These are phyloP conservation scores for Bombus breviceps DNA, from an alignment of 1,140 invertebrate genomes.

Conservation along the genomic window DNA sequence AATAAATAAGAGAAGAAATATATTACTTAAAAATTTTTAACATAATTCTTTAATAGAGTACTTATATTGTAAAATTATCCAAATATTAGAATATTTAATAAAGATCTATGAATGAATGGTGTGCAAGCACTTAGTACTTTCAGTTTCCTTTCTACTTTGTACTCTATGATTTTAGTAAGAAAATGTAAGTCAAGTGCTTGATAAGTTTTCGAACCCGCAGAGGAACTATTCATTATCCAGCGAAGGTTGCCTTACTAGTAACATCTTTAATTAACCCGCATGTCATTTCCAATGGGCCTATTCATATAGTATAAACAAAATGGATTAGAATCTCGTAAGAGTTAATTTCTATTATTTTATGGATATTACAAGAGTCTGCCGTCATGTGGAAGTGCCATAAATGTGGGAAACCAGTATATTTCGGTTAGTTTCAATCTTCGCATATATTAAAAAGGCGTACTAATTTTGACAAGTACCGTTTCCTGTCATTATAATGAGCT, in stretches of 20 bases:
- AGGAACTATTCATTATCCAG: slow-evolving; percentile 31
- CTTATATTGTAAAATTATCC: not conserved
- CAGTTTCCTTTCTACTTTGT: slow-evolving; percentile 15
- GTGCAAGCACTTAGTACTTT: not conserved
- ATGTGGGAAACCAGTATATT: slow-evolving; percentile 93
- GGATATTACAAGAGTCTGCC: slow-evolving; percentile 4
- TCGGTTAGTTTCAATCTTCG: slow-evolving; percentile 85
- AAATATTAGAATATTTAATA: not conserved
- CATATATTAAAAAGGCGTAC: slow-evolving; percentile 35
- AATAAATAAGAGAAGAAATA: no score
- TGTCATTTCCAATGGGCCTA: slow-evolving; percentile 58
- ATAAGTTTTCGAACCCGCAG: slow-evolving; percentile 34
- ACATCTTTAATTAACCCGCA: slow-evolving; percentile 58
- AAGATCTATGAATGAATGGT: not conserved
- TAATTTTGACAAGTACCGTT: slow-evolving; percentile 52
- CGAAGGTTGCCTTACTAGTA: slow-evolving; percentile 58
- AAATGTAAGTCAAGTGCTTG: slow-evolving; percentile 42
- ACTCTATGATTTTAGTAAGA: not conserved
- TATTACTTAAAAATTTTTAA: no score
- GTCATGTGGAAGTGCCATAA: slow-evolving; percentile 94
- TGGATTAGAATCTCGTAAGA: slow-evolving; percentile 50
- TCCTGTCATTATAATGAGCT: slow-evolving; percentile 35
- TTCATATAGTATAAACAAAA: slow-evolving; percentile 62
- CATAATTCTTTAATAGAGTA: not conserved
- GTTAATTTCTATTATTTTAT: slow-evolving; percentile 25